Conservation (phyloP, 2,888 invertebrate species). For the Cosmopolites sordidus region DNA sequence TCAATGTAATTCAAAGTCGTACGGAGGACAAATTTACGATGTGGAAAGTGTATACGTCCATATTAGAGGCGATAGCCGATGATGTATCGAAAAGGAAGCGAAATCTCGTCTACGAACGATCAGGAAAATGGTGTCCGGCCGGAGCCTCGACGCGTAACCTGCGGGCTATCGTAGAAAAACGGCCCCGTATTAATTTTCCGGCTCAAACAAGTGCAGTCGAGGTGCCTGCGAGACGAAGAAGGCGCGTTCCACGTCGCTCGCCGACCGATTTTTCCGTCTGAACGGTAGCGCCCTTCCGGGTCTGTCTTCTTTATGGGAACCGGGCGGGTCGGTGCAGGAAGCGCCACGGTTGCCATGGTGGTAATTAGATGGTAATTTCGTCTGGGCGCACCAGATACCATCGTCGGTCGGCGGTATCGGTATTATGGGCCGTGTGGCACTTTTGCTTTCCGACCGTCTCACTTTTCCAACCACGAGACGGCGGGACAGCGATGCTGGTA, state of each 20-base stretch:
- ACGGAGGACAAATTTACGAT: no score
- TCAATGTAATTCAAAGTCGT: no score
- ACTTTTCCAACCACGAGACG: no score
- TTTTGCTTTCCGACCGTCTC: no score
- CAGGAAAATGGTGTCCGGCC: background rate
- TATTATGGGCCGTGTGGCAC: background rate
- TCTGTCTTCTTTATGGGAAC: conserved; percentile 19
- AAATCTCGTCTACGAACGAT: background rate
- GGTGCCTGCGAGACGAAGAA: background rate
- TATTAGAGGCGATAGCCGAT: background rate
- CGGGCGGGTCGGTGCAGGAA: background rate
- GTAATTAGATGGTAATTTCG: conserved; percentile 18
- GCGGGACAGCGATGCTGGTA: no score
- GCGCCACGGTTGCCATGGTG: conserved; percentile 10
- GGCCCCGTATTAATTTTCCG: conserved; percentile 16
- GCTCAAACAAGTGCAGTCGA: background rate
- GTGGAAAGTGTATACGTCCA: no score
- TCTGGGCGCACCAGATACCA: conserved; percentile 6
- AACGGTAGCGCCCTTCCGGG: conserved; percentile 6
- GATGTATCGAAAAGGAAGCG: background rate
- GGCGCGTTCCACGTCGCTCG: background rate
- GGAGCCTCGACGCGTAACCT: background rate
- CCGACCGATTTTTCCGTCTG: conserved; percentile 15
- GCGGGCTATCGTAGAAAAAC: background rate
- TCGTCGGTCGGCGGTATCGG: background rate